Evolutionary conservation across 2,113 vertebrate species (phyloP).

Genomic region (Charina bottae): DNA sequence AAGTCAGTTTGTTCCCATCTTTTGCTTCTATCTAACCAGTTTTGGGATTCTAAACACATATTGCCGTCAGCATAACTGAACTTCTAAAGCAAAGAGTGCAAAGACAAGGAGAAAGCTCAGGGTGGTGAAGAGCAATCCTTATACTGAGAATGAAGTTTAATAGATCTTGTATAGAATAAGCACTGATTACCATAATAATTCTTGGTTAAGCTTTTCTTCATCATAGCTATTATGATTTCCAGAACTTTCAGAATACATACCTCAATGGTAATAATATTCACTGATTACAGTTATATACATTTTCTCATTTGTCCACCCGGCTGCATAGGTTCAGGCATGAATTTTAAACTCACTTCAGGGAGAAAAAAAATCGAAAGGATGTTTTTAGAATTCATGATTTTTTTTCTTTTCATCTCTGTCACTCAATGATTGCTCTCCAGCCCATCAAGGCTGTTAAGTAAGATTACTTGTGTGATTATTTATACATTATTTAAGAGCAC

Average conservation of each 20-base stretch:
- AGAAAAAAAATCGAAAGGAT: not conserved
- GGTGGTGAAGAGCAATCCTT: fast-evolving
- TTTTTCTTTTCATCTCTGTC: conserved; percentile 21
- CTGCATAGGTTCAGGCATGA: not conserved
- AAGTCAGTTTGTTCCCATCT: not conserved
- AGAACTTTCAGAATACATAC: not conserved
- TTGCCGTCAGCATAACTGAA: not conserved
- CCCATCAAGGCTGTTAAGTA: conserved; percentile 49
- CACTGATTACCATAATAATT: not conserved
- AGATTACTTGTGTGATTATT: conserved; percentile 54
- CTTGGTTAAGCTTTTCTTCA: not conserved
- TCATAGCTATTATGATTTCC: not conserved
- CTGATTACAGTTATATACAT: not conserved
- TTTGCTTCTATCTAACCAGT: not conserved
- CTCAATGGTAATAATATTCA: not conserved
- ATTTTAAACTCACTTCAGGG: not conserved
- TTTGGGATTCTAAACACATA: fast-evolving
- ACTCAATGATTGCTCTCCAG: conserved; percentile 16
- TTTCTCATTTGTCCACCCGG: not conserved
- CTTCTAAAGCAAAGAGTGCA: not conserved
- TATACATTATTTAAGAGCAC: conserved; percentile 76
- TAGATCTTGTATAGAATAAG: not conserved
- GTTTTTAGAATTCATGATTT: fast-evolving
- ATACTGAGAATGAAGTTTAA: not conserved
- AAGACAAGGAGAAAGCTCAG: not conserved